Evolutionary conservation across 2,797 vertebrate genomes (phyloP), one percentile per base, ranked within the genome.

Genomic region (Triplophysa bombifrons): DNA sequence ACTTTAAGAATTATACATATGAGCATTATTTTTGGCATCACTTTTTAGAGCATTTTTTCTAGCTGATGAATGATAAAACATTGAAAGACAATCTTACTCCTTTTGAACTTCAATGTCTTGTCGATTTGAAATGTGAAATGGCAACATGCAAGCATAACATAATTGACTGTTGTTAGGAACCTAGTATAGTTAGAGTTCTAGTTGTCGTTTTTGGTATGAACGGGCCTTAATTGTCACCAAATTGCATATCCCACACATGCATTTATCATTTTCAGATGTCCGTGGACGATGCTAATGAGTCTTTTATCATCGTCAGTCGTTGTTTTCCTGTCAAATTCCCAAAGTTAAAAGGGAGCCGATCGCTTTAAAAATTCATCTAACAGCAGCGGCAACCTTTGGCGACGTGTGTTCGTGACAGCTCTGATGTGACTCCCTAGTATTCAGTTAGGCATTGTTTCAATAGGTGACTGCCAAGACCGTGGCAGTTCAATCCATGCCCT

Each of bases 391-490:
- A 76, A 76, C 78, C 78, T 83, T 79, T 70, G 51, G 65, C 38
- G 73, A 76, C 22, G 53, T 61, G 30, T 56, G 71, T 76, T 76
- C 58, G 68, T 78, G 72, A 82, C 74, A 84, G 83, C 74, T 78
- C 61, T 84, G 48, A 46, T 80, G 68, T 76, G 77, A 83, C 79
- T 73, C 70, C 61, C 38, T 69, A 61, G 74, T 67, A 77, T 67
- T 73, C 68, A 80, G 73, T 74, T 56, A 75, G 78, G 74, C 65
- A 73, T 27, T 53, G 64, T 74, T 80, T 76, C 56, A 72, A 70
- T 76, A 81, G 76, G 72, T 16, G 50, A 58, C 41, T 76, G 80
- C 73, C 80, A 79, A 85, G 82, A 73, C 82, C 72, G 72, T 67
- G 73, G 73, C 72, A 68, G 51, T 74, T 71, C 68, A 69, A 81